Conservation (phyloP, 2,888 invertebrate genomes). For the Chymomyza caudatula region DNA sequence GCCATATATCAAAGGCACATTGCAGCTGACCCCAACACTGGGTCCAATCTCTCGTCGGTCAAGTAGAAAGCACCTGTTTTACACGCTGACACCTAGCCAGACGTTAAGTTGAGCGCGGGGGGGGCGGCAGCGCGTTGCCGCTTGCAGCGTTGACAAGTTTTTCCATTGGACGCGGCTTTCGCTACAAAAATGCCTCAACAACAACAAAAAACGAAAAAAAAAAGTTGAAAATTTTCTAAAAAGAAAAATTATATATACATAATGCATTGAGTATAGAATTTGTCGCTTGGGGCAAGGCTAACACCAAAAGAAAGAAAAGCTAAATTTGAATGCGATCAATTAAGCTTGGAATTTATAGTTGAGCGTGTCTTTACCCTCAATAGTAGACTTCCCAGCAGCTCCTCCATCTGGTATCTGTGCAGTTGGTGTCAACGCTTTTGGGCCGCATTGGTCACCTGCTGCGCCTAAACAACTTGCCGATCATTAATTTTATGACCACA, state of each 20-base stretch:
- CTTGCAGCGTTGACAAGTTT: slow-evolving; percentile 53
- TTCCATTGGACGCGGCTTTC: slow-evolving; percentile 59
- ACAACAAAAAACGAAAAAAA: slow-evolving; percentile 30
- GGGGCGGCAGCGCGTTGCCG: too few relatives aligned
- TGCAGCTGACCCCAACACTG: slow-evolving; percentile 13
- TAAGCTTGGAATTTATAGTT: slow-evolving; percentile 62
- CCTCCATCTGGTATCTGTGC: background rate
- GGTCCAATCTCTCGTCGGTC: slow-evolving; percentile 9
- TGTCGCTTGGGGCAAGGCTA: slow-evolving; percentile 4
- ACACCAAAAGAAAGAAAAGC: slow-evolving; percentile 4
- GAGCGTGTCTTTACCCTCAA: background rate
- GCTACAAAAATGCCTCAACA: slow-evolving; percentile 70
- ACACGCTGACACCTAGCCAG: slow-evolving; percentile 28
- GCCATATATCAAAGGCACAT: slow-evolving; percentile 57
- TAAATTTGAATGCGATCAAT: slow-evolving; percentile 67
- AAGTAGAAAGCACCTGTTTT: slow-evolving; percentile 65
- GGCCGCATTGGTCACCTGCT: slow-evolving; percentile 40
- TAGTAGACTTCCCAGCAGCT: background rate
- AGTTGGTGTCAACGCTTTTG: slow-evolving; percentile 20
- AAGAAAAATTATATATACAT: slow-evolving; percentile 8
- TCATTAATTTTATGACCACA: slow-evolving; percentile 38
- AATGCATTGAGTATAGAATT: slow-evolving; percentile 54
- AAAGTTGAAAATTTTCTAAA: slow-evolving; percentile 37
- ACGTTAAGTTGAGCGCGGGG: background rate
- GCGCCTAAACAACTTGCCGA: slow-evolving; percentile 33